Conservation (phyloP, 2,888 invertebrate genomes). For the Agrochola litura region DNA sequence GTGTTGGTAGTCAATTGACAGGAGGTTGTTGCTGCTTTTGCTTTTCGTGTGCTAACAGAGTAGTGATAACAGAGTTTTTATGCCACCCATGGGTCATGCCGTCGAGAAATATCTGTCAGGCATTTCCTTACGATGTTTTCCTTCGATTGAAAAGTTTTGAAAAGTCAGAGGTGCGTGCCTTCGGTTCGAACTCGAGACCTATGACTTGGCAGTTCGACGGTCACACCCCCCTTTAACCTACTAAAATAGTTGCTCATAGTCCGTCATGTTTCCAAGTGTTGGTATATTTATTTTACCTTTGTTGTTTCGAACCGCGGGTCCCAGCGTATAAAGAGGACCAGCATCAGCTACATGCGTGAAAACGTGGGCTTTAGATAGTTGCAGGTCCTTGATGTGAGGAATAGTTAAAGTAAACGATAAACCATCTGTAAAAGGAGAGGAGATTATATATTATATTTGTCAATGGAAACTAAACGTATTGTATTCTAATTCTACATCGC, state of each 20-base stretch:
- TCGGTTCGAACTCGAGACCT: too few species aligned
- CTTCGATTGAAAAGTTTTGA: too few species aligned
- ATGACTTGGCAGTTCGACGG: too few species aligned
- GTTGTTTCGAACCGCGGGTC: slow-evolving; percentile 56
- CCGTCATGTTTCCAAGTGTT: not conserved
- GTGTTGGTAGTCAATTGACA: not conserved
- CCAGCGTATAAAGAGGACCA: slow-evolving; percentile 54
- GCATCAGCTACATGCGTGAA: slow-evolving; percentile 58
- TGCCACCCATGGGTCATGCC: too few species aligned
- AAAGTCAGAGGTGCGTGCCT: too few species aligned
- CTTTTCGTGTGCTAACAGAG: too few species aligned
- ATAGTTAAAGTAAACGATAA: slow-evolving; percentile 72
- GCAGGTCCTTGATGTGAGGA: slow-evolving; percentile 59
- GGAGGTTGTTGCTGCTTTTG: too few species aligned
- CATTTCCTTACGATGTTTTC: too few species aligned
- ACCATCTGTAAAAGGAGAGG: slow-evolving; percentile 58
- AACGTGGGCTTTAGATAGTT: slow-evolving; percentile 56
- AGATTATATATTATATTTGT: too few species aligned
- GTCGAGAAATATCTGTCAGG: too few species aligned
- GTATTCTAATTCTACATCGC: not conserved
- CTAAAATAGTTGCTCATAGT: not conserved
- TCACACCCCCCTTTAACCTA: too few species aligned
- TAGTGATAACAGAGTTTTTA: too few species aligned
- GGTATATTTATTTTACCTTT: slow-evolving; percentile 63
- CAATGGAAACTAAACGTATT: not conserved